Evolutionary conservation across 2,113 vertebrate genomes (phyloP), one percentile per base, ranked within the genome.

Genomic region (Eulemur rufifrons): DNA sequence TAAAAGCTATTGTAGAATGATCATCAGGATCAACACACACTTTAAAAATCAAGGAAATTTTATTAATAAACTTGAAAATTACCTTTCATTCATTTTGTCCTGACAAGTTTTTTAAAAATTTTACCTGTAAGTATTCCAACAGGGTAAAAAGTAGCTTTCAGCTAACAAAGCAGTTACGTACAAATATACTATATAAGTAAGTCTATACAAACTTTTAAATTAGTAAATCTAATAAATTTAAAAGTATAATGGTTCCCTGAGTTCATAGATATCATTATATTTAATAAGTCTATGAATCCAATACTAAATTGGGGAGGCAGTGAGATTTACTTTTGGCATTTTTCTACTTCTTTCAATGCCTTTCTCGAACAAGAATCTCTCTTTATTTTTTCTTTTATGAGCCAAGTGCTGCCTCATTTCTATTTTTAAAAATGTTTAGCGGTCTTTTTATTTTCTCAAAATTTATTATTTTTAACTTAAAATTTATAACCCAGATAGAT

Each of bases 401-500:
- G 37, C 47, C 61, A 92, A 74, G 4, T 50, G 14, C 56, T 87
- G 2, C 47, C 47, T 71, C 76, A 52, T 84, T 92, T 96, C 66
- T 91, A n/a, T 52, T 95, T 80, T 71, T 56, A 61, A 17, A 95
- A 82, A 66, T 32, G 4, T 63, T 94, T 42, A 76, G 52, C 63
- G 87, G 14, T 25, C 25, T 94, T 86, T 86, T 63, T 42, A 61
- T 68, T 71, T 77, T 50, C 23, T 6, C 13, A 68, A 95, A 69
- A 81, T 45, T 91, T 71, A 80, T 88, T 76, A 74, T 21, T 94
- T 95, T 91, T 80, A 90, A 80, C 25, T 86, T 90, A 74, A 76
- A 71, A 56, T 74, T 69, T 80, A 61, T 39, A 7, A 76, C 25
- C 27, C 47, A 45, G 42, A 78, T 88, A 54, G 14, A 71, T 73